Conservation (phyloP, 2,888 invertebrate genomes). For the Linyphia triangularis region DNA sequence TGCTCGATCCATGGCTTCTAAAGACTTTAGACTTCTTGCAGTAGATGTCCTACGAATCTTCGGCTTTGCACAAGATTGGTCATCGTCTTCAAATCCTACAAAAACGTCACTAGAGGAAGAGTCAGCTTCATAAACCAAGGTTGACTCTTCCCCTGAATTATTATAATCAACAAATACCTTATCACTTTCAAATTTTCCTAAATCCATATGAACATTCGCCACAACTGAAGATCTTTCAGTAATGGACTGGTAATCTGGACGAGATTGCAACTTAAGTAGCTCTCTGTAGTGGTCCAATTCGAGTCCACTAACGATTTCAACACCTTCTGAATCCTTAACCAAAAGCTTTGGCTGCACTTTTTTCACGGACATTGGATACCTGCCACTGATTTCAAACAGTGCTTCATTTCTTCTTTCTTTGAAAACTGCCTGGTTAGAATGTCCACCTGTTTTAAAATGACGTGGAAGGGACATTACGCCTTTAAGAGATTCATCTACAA, state of each 20-base stretch:
- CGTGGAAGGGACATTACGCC: background rate
- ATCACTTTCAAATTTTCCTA: background rate
- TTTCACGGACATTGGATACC: no score
- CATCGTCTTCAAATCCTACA: background rate
- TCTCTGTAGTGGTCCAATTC: background rate
- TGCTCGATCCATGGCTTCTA: background rate
- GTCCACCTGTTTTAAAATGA: background rate
- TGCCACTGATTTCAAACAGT: no score
- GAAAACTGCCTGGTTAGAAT: background rate
- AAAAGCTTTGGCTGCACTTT: no score
- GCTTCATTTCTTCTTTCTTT: no score
- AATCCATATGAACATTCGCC: background rate
- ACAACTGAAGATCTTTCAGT: background rate
- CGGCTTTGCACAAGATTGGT: no score
- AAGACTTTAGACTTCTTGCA: background rate
- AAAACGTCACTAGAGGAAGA: background rate
- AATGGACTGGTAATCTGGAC: background rate
- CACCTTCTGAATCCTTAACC: background rate
- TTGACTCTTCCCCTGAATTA: background rate
- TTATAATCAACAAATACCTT: background rate
- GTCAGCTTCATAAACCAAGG: background rate
- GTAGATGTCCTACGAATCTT: slow-evolving; percentile 24
- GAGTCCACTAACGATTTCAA: background rate
- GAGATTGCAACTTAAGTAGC: background rate
- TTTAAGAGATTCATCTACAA: background rate